Conservation (phyloP, 2,797 vertebrate species). For the Ctenochaetus hawaiiensis region DNA sequence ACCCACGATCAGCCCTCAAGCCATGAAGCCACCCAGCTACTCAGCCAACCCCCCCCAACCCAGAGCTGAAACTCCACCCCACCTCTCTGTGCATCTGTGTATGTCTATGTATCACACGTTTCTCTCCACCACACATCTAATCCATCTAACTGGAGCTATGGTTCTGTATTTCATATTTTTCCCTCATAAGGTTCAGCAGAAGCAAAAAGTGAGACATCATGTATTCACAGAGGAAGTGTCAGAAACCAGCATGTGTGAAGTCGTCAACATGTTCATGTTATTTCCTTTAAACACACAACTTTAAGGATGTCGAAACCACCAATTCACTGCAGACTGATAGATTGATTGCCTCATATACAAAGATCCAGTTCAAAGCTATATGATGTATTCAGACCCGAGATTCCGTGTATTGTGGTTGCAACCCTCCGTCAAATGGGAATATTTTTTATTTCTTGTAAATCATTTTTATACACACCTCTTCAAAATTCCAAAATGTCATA, state of each 20-base stretch:
- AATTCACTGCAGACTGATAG: background rate
- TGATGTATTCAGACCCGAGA: background rate
- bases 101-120: slow-evolving; percentile 58
- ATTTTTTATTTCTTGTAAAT: background rate
- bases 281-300: background rate
- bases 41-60: slow-evolving; percentile 65
- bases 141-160: slow-evolving; percentile 5
- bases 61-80: slow-evolving; percentile 58
- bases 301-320: background rate
- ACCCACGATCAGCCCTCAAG: slow-evolving; percentile 86
- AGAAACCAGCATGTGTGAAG: background rate
- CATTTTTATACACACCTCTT: background rate
- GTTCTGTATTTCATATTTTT: slow-evolving; percentile 9
- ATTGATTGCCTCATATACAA: background rate
- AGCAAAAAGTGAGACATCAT: background rate
- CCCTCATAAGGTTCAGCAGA: background rate
- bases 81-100: slow-evolving; percentile 56
- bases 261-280: background rate
- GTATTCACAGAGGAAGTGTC: background rate
- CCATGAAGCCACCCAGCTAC: slow-evolving; percentile 84
- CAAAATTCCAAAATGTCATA: background rate
- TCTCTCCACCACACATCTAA: slow-evolving; percentile 46
- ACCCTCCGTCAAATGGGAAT: background rate
- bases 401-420: background rate
- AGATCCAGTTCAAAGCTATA: background rate